phyloP scores from a whole-genome alignment of 2,797 vertebrate species.

The Pipistrellus pygmaeus region DNA sequence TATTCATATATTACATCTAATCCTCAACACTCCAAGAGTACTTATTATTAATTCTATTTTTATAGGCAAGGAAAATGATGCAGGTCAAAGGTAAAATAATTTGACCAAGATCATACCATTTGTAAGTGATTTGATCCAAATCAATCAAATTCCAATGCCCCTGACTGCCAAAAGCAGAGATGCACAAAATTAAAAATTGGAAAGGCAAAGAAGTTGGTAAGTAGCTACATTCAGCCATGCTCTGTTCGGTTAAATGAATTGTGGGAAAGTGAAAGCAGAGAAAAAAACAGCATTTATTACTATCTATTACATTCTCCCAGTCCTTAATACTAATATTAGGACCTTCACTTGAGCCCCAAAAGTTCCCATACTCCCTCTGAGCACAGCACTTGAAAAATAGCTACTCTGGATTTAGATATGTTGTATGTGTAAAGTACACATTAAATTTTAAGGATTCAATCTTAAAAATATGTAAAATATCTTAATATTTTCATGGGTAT shows the following conservation, averaged over 20 bases:
- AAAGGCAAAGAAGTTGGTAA: background rate
- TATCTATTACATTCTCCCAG: too few species aligned
- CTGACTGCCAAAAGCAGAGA: background rate
- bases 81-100: background rate
- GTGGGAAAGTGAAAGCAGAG: background rate
- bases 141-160: background rate
- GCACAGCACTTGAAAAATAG: background rate
- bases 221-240: background rate
- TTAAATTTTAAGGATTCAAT: background rate
- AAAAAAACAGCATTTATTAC: background rate
- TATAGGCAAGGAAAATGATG: background rate
- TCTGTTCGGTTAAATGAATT: background rate
- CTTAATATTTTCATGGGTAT: background rate
- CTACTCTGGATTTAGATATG: background rate
- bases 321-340: background rate
- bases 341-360: background rate
- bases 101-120: background rate
- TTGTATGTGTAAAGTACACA: background rate
- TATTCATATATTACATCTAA: background rate
- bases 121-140: background rate
- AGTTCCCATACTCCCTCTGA: background rate
- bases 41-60: slow-evolving; percentile 6
- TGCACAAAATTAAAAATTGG: background rate
- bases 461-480: background rate
- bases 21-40: background rate